Evolutionary conservation across 2,797 vertebrate genomes (phyloP).

Genomic region (Squalus acanthias): DNA sequence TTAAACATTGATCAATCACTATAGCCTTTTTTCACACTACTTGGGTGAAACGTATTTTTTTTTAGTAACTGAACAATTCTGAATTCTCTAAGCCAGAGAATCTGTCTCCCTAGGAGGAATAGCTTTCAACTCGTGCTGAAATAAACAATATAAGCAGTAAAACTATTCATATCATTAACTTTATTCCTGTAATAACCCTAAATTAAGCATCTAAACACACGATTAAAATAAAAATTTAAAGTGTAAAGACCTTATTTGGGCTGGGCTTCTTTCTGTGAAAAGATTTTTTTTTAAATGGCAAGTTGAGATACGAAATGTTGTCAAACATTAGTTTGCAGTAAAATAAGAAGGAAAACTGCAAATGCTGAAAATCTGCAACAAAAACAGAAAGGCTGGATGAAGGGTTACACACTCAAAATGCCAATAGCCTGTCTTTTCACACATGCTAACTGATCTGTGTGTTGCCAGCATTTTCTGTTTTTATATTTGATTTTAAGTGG

Average conservation of each 20-base stretch:
- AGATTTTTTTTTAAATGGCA: neutral
- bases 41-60: neutral
- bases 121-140: neutral
- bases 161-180: neutral
- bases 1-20: neutral
- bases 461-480: neutral
- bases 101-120: neutral
- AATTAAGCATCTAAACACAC: neutral
- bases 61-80: neutral
- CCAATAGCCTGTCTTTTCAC: neutral
- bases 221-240: neutral
- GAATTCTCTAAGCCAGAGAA: neutral
- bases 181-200: neutral
- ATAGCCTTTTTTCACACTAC: neutral
- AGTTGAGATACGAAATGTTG: neutral
- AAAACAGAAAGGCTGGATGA: too few relatives aligned
- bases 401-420: neutral
- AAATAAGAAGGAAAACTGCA: neutral
- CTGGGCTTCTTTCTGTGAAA: too few relatives aligned
- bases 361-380: neutral
- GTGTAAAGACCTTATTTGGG: neutral
- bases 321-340: slow-evolving; percentile 6
- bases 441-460: neutral
- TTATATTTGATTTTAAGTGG: neutral
- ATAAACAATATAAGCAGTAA: neutral